Conservation (phyloP, 2,888 invertebrate genomes). For the Capitulum mitella region DNA sequence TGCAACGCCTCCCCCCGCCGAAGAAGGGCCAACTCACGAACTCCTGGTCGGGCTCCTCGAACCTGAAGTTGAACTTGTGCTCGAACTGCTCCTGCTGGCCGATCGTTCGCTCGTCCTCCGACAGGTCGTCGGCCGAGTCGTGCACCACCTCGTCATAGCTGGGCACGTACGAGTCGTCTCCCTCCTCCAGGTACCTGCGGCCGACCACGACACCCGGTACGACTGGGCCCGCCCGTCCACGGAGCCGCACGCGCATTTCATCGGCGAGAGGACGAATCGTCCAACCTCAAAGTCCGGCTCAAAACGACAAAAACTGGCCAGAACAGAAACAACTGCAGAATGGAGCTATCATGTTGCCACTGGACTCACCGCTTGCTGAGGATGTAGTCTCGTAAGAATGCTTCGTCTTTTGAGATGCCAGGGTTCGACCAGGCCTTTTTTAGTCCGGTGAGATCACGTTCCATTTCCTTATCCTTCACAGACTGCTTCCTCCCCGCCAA, state of each 20-base stretch:
- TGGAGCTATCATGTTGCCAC: slow-evolving; percentile 30
- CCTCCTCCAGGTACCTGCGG: slow-evolving; percentile 49
- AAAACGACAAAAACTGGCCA: not conserved
- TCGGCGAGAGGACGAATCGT: not conserved
- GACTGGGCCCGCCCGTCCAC: too few species aligned
- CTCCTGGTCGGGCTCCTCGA: slow-evolving; percentile 90
- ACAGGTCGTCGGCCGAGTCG: slow-evolving; percentile 53
- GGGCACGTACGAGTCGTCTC: slow-evolving; percentile 50
- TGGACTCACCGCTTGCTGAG: slow-evolving; percentile 69
- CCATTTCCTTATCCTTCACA: slow-evolving; percentile 54
- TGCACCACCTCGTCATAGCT: slow-evolving; percentile 61
- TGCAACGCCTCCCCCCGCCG: too few species aligned
- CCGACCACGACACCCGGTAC: too few species aligned
- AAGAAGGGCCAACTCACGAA: too few species aligned
- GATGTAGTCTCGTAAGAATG: slow-evolving; percentile 85
- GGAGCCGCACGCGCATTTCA: too few species aligned
- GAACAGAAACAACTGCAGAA: not conserved
- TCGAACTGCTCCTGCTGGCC: slow-evolving; percentile 85
- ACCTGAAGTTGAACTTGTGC: slow-evolving; percentile 89
- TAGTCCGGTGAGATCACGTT: slow-evolving; percentile 61
- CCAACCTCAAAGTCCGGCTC: not conserved
- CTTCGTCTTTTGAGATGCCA: slow-evolving; percentile 71
- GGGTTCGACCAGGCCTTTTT: slow-evolving; percentile 79
- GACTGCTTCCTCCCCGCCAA: slow-evolving; percentile 62
- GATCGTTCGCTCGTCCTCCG: slow-evolving; percentile 69